Evolutionary conservation across 2,113 vertebrate genomes (phyloP).

Genomic region (Tautogolabrus adspersus): DNA sequence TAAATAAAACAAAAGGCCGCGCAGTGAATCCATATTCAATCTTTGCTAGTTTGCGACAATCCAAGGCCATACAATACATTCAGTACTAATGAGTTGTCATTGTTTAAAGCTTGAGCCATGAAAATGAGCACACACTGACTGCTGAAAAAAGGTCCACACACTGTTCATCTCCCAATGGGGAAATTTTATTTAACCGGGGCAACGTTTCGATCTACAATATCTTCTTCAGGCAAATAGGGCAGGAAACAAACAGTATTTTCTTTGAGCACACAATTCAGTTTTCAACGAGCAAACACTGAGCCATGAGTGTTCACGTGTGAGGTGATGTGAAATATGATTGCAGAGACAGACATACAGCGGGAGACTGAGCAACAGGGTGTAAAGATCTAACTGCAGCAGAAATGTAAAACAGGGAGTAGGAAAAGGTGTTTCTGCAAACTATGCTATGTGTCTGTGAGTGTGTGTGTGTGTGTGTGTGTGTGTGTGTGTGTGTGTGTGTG

Average conservation of each 20-base stretch:
- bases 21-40: slow-evolving; percentile 44
- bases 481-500: slow-evolving; percentile 2
- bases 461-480: not conserved
- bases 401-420: slow-evolving; percentile 31
- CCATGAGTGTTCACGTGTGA: slow-evolving; percentile 58
- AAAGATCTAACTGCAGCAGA: slow-evolving; percentile 49
- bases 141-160: no score
- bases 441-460: slow-evolving; percentile 2
- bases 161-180: no score
- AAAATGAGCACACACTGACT: slow-evolving; percentile 48
- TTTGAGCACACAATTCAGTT: no score
- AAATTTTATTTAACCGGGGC: no score
- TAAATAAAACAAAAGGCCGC: slow-evolving; percentile 28
- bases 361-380: slow-evolving; percentile 47
- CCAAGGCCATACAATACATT: slow-evolving; percentile 57
- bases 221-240: no score
- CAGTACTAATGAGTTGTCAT: slow-evolving; percentile 60
- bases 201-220: no score
- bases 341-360: slow-evolving; percentile 67
- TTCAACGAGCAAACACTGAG: slow-evolving; percentile 58
- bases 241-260: no score
- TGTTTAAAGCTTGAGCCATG: slow-evolving; percentile 62
- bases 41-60: slow-evolving; percentile 32
- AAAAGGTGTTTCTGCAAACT: slow-evolving; percentile 61
- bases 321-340: slow-evolving; percentile 71